Conservation (phyloP, 2,797 vertebrate species). For the Gadopsis marmoratus region DNA sequence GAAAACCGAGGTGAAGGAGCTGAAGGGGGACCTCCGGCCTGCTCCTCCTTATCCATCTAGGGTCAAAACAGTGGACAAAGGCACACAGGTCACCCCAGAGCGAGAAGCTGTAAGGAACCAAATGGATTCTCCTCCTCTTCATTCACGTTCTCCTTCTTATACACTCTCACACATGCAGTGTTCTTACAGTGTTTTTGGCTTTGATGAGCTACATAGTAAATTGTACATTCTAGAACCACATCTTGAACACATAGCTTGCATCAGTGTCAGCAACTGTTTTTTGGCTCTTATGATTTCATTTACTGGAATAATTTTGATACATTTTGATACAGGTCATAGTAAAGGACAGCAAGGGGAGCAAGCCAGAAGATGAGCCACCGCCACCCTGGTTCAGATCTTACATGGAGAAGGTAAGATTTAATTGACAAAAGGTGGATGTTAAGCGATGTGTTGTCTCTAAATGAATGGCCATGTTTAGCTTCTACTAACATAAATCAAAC, state of each 20-base stretch:
- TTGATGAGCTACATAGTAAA: not conserved
- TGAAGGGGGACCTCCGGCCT: slow-evolving; percentile 87
- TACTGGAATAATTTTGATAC: slow-evolving; percentile 12
- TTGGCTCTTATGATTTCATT: not conserved
- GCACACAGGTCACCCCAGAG: slow-evolving; percentile 85
- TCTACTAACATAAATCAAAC: not conserved
- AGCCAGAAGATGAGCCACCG: slow-evolving; percentile 87
- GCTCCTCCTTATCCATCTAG: slow-evolving; percentile 85
- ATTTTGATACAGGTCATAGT: slow-evolving; percentile 70
- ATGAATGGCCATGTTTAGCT: not conserved
- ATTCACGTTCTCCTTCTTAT: not conserved
- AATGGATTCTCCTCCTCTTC: not conserved
- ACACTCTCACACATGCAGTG: not conserved
- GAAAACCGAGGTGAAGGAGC: slow-evolving; percentile 82
- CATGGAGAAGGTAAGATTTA: slow-evolving; percentile 90
- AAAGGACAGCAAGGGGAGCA: slow-evolving; percentile 84
- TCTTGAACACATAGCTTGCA: not conserved
- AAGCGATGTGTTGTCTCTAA: not conserved
- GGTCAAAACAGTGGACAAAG: slow-evolving; percentile 88
- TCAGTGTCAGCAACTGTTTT: not conserved
- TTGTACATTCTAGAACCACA: not conserved
- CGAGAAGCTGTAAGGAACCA: slow-evolving; percentile 84
- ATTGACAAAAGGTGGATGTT: too few species aligned
- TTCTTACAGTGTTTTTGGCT: not conserved
- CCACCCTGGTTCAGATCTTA: slow-evolving; percentile 96